Evolutionary conservation across 2,113 vertebrate species (phyloP).

Genomic region (Apaloderma vittatum): DNA sequence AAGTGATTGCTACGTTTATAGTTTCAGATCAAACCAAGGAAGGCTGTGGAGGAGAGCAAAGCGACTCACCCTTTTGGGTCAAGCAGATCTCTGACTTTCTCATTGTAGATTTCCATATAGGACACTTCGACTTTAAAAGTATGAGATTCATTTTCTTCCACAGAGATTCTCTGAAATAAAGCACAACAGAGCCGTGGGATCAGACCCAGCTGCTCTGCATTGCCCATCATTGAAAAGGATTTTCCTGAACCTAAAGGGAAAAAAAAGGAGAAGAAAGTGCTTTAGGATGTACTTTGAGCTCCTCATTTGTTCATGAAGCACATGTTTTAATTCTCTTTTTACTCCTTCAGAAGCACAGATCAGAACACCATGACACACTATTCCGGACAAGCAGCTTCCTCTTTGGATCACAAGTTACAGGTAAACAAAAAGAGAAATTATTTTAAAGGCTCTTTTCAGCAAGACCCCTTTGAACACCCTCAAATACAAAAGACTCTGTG

Average conservation of each 20-base stretch:
- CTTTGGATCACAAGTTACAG: background rate
- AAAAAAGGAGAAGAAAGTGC: slow-evolving; percentile 10
- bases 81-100: slow-evolving; percentile 96
- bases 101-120: slow-evolving; percentile 99
- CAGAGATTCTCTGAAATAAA: slow-evolving; percentile 93
- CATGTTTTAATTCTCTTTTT: background rate
- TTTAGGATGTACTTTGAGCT: background rate
- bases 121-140: slow-evolving; percentile 98
- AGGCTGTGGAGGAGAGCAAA: background rate
- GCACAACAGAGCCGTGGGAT: slow-evolving; percentile 97
- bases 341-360: background rate
- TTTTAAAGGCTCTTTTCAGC: background rate
- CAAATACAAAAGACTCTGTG: background rate
- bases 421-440: background rate
- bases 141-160: slow-evolving; percentile 87
- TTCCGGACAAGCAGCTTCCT: background rate
- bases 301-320: background rate
- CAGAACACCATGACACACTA: background rate
- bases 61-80: slow-evolving; percentile 96
- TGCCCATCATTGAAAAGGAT: slow-evolving; percentile 99
- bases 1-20: background rate
- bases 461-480: background rate
- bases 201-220: slow-evolving; percentile 93
- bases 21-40: background rate
- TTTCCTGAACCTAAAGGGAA: slow-evolving; percentile 92